Evolutionary conservation across 1,140 invertebrate genomes (phyloP), one percentile per base, ranked within the genome.

Genomic region (Leptinotarsa undecemlineata): DNA sequence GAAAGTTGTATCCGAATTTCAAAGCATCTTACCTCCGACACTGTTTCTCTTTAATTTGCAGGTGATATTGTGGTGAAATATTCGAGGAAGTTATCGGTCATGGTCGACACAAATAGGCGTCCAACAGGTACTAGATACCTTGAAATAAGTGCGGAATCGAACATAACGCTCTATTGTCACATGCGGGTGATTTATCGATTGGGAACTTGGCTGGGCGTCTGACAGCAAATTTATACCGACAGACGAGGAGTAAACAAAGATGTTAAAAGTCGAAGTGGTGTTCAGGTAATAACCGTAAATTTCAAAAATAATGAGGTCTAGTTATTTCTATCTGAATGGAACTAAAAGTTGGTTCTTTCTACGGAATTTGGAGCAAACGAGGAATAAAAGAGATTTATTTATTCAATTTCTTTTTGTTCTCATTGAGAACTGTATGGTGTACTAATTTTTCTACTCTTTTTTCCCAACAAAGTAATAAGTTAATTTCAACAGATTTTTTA

Each of bases 221-320:
- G 60, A 72, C 60, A 48, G 26, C 57, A 72, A 61, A 72, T 72
- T 72, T 72, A 72, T 48, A 72, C 60, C 71, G 62, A 72, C 61
- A 64, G 70, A 21, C 17, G n/a, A 33, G 69, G 47, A 70, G 71
- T 72, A 72, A 72, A 72, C 71, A 72, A 64, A 72, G 71, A 72
- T 48, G 71, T 72, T 72, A 72, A 72, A 60, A 72, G 60, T 64
- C 47, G 47, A 19, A 60, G 47, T 60, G 48, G 68, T 48, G 17
- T 42, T 42, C 71, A 72, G 61, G 71, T 72, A 72, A 72, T 72
- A 64, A 72, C 21, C 71, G 71, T 72, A 72, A 72, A 72, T 72
- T 72, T 72, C 21, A 20, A 26, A 64, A 72, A 72, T 72, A 72
- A 72, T 72, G 60, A 72, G 60, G 71, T 72, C 61, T 63, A 33